Conservation (phyloP, 2,797 vertebrate genomes). For the Miichthys miiuy region DNA sequence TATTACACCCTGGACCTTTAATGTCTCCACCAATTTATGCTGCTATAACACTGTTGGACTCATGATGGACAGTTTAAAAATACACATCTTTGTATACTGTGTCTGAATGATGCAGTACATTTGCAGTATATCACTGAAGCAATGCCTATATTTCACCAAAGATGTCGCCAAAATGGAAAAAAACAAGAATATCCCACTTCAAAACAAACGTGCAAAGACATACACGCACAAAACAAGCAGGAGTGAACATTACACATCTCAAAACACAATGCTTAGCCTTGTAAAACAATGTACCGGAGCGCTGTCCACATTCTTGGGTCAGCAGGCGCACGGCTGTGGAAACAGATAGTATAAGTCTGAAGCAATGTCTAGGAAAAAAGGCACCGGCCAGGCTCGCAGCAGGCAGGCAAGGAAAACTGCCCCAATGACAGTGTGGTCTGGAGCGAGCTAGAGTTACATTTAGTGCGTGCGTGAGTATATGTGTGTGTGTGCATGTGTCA, state of each 20-base stretch:
- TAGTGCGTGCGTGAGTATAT: slow-evolving; percentile 22
- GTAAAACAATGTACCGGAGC: slow-evolving; percentile 74
- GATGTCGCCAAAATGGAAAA: slow-evolving; percentile 1
- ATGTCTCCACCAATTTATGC: no score
- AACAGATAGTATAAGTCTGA: slow-evolving; percentile 71
- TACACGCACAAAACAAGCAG: slow-evolving; percentile 48
- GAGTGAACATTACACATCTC: slow-evolving; percentile 63
- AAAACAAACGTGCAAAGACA: slow-evolving; percentile 9
- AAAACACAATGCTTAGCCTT: slow-evolving; percentile 51
- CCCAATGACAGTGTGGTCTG: slow-evolving; percentile 65
- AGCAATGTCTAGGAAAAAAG: slow-evolving; percentile 66
- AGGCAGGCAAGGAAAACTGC: slow-evolving; percentile 55
- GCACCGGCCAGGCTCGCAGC: slow-evolving; percentile 48
- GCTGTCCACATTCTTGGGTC: slow-evolving; percentile 69
- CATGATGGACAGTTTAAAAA: no score
- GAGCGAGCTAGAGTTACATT: slow-evolving; percentile 56
- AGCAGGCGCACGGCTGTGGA: slow-evolving; percentile 72
- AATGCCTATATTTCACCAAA: slow-evolving; percentile 9
- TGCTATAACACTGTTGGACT: no score
- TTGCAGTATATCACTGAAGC: background rate
- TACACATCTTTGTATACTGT: background rate
- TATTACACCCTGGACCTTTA: no score
- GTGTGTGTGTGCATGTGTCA: slow-evolving; percentile 45
- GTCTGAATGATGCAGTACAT: background rate
- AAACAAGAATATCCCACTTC: slow-evolving; percentile 13